A percentile compares a stretch with the other conserved stretches of the same genome.
Evolutionary conservation across 1,140 invertebrate species (phyloP).

Genomic region (Semibalanus balanoides): DNA sequence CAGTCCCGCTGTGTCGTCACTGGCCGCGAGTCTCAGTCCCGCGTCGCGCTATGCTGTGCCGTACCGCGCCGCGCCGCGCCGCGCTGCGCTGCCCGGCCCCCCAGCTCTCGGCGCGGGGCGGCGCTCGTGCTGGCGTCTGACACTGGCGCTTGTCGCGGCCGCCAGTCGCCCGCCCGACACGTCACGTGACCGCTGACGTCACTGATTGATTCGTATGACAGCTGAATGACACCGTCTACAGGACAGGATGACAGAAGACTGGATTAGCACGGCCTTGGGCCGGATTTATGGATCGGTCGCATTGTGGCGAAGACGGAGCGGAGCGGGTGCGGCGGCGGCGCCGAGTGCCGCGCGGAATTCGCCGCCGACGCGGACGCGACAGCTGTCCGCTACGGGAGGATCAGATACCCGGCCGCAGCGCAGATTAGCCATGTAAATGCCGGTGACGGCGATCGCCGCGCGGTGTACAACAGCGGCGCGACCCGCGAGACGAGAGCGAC

Average conservation of each 20-base stretch:
- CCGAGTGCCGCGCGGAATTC: not conserved
- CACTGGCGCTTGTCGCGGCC: not conserved
- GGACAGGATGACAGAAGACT: constrained; percentile 1
- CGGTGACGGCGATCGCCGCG: not conserved
- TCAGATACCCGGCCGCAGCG: not conserved
- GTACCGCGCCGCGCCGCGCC: too few species aligned
- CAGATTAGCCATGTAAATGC: not conserved
- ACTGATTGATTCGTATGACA: constrained; percentile 2
- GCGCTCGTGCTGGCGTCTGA: too few species aligned
- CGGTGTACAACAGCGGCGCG: not conserved
- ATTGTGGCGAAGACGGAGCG: not conserved
- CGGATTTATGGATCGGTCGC: not conserved
- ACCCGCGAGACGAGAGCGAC: too few species aligned
- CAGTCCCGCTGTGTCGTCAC: too few species aligned
- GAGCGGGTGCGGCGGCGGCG: too few species aligned
- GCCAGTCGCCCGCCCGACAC: not conserved
- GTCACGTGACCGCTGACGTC: not conserved
- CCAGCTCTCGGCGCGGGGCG: not conserved
- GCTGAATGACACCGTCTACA: not conserved
- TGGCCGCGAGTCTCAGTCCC: too few species aligned
- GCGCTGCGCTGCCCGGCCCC: too few species aligned
- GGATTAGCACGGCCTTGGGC: not conserved
- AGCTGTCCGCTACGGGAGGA: not conserved
- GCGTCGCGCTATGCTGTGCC: too few species aligned
- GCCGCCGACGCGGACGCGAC: not conserved